Conservation (phyloP, 2,888 invertebrate species). For the Subacronicta megacephala region DNA sequence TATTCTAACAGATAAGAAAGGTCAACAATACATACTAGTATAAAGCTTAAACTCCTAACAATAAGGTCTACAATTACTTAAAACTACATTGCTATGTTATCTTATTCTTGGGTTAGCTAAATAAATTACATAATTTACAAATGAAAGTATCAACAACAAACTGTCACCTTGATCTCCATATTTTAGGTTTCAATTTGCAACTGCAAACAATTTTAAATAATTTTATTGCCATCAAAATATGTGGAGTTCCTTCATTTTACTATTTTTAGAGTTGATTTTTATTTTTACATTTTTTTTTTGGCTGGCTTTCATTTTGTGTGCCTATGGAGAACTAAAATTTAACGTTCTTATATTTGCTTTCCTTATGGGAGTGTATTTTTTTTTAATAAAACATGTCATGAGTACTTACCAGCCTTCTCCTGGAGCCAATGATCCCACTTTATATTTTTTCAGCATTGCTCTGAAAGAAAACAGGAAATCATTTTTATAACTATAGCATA, state of each 20-base stretch:
- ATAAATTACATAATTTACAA: not conserved
- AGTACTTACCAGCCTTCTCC: conserved; percentile 68
- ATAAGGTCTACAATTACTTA: conserved; percentile 11
- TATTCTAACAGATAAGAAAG: too few species aligned
- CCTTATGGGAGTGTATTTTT: not conserved
- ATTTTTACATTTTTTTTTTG: conserved; percentile 23
- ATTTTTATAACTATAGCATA: too few species aligned
- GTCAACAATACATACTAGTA: not conserved
- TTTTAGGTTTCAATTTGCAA: conserved; percentile 50
- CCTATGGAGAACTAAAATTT: conserved; percentile 13
- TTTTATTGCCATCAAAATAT: conserved; percentile 10
- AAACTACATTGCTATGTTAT: not conserved
- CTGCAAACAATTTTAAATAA: conserved; percentile 60
- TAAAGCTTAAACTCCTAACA: not conserved
- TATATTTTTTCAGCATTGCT: conserved; percentile 93
- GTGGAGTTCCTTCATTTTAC: conserved; percentile 1
- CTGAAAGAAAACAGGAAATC: conserved; percentile 85
- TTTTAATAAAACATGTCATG: not conserved
- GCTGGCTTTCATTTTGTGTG: not conserved
- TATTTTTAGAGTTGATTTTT: conserved; percentile 3
- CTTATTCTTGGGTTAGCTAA: not conserved
- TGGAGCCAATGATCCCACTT: conserved; percentile 91
- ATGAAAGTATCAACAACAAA: conserved; percentile 16
- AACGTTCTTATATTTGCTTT: not conserved
- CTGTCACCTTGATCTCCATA: conserved; percentile 56